A percentile compares a stretch with the other conserved stretches of the same genome.
These are phyloP conservation scores for Enteromius anoplus DNA, from an alignment of 2,797 vertebrate genomes.

Conservation along the genomic window DNA sequence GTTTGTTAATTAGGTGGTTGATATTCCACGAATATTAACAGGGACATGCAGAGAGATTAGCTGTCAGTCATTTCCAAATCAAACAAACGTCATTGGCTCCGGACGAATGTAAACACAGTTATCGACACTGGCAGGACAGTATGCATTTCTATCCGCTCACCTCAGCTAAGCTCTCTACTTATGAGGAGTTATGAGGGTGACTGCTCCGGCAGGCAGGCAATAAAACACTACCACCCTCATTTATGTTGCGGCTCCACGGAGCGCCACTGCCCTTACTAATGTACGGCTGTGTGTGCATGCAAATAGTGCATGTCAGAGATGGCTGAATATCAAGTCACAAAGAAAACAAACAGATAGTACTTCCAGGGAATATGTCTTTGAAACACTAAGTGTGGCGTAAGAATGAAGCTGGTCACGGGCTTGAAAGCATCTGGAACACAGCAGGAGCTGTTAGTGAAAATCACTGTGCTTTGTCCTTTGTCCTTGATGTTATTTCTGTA, in stretches of 20 bases:
- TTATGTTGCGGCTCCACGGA: not conserved
- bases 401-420: not conserved
- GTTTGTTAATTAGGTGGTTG: conserved; percentile 70
- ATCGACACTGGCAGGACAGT: conserved; percentile 66
- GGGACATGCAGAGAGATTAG: conserved; percentile 70
- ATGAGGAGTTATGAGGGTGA: conserved; percentile 38
- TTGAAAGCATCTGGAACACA: not conserved
- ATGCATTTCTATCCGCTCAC: conserved; percentile 43
- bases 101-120: conserved; percentile 71
- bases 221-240: conserved; percentile 23
- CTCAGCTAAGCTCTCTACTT: conserved; percentile 37
- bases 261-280: conserved; percentile 17
- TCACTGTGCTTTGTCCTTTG: conserved; percentile 2
- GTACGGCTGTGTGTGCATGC: conserved; percentile 3
- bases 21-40: conserved; percentile 69
- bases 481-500: conserved; percentile 42
- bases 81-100: conserved; percentile 65
- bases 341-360: conserved; percentile 9
- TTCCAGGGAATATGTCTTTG: conserved; percentile 6
- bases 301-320: conserved; percentile 17
- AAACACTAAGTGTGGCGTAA: not conserved
- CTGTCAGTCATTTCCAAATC: conserved; percentile 63
- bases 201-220: conserved; percentile 15
- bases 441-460: conserved; percentile 17
- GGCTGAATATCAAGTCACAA: not conserved